A percentile compares a stretch with the other conserved stretches of the same genome.
Conservation (phyloP, 2,113 vertebrate genomes). For the Rhabdornis inornatus region DNA sequence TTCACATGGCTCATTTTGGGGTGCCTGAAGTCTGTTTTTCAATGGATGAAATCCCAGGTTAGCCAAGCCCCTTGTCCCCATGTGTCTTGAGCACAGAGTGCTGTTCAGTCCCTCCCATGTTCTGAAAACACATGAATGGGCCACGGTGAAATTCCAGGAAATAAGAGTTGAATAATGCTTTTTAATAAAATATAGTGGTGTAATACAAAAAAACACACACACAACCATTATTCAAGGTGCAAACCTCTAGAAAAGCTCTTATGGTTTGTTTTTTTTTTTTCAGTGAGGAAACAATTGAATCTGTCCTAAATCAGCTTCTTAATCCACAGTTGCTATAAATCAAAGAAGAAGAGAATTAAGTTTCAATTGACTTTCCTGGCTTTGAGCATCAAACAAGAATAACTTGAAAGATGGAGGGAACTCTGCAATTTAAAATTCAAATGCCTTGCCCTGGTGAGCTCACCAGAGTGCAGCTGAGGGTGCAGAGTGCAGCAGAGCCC, state of each 20-base stretch:
- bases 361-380: constrained; percentile 78
- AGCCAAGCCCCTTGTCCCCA: not conserved
- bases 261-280: constrained; percentile 33
- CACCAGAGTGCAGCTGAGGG: not conserved
- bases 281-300: constrained; percentile 60
- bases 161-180: not conserved
- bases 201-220: constrained; percentile 15
- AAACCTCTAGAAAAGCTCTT: constrained; percentile 59
- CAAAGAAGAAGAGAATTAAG: constrained; percentile 75
- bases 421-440: constrained; percentile 54
- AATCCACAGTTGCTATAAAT: constrained; percentile 75
- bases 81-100: not conserved
- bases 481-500: no score
- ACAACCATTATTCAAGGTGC: constrained; percentile 59
- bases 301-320: constrained; percentile 65
- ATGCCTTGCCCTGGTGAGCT: not conserved
- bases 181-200: constrained; percentile 43
- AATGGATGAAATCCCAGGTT: not conserved
- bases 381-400: constrained; percentile 55
- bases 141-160: not conserved
- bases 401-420: constrained; percentile 46
- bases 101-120: not conserved
- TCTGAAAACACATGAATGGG: not conserved
- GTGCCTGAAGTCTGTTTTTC: not conserved
- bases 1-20: not conserved